Percentiles rank a stretch among this genome's conserved stretches.
phyloP scores from a whole-genome alignment of 64 coral and sea anemone species.

The Dendronephthya gigantea region DNA sequence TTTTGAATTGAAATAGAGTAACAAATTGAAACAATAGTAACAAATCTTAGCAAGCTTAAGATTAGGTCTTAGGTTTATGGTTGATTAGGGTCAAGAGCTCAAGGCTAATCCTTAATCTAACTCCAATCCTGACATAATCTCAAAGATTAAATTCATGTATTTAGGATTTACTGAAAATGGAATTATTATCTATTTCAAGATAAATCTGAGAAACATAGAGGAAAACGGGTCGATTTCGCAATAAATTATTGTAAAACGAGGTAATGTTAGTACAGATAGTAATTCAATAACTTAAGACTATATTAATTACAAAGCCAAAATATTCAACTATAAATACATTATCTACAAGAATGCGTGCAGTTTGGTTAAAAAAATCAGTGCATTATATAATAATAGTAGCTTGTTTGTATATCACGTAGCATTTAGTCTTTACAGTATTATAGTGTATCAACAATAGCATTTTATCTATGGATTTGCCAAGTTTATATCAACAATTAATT shows the following conservation, averaged over 20 bases:
- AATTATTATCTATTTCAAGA: no score
- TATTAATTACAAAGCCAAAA: background rate
- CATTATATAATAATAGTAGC: background rate
- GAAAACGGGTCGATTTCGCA: background rate
- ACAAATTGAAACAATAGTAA: no score
- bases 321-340: background rate
- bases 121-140: no score
- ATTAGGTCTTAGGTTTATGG: no score
- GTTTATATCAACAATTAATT: no score
- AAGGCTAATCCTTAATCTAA: no score
- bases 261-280: no score
- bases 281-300: background rate
- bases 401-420: background rate
- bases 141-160: no score
- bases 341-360: background rate
- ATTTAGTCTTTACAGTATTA: background rate
- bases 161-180: no score
- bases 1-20: no score
- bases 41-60: no score
- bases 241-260: background rate
- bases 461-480: background rate
- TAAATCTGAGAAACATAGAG: background rate
- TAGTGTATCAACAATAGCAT: background rate
- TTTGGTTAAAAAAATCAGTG: background rate
- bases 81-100: no score